Conservation (phyloP, 2,888 invertebrate genomes). For the Tenthredo mesomela region DNA sequence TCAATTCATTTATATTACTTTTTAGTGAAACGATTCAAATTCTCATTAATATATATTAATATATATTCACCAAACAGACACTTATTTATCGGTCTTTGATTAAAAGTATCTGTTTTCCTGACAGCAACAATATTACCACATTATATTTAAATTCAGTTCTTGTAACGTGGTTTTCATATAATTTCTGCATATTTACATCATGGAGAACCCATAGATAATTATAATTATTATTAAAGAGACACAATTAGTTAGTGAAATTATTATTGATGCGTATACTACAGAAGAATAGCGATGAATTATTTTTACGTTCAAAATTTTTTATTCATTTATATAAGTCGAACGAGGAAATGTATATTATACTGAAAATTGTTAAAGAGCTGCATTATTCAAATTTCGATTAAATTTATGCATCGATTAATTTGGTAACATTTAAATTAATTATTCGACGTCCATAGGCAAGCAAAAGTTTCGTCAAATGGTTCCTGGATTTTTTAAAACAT, state of each 20-base stretch:
- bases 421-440: conserved; percentile 31
- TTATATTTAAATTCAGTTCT: conserved; percentile 8
- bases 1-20: not conserved
- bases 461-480: conserved; percentile 24
- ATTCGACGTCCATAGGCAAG: conserved; percentile 36
- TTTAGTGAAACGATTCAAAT: not conserved
- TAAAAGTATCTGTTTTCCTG: not conserved
- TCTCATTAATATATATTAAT: not conserved
- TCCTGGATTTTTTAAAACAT: conserved; percentile 24
- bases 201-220: not conserved
- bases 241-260: not conserved
- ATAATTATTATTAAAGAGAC: not conserved
- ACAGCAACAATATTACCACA: not conserved
- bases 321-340: not conserved
- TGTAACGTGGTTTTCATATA: not conserved
- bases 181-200: conserved; percentile 23
- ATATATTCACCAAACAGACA: conserved; percentile 7
- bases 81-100: not conserved
- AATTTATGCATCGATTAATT: conserved; percentile 40
- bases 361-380: not conserved
- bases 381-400: not conserved
- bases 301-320: not conserved
- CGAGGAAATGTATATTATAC: not conserved
- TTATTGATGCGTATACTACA: not conserved
- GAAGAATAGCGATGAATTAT: not conserved